A percentile compares a stretch with the other conserved stretches of the same genome.
phyloP scores from a whole-genome alignment of 2,797 vertebrate genomes.

The Eulemur albifrons region DNA sequence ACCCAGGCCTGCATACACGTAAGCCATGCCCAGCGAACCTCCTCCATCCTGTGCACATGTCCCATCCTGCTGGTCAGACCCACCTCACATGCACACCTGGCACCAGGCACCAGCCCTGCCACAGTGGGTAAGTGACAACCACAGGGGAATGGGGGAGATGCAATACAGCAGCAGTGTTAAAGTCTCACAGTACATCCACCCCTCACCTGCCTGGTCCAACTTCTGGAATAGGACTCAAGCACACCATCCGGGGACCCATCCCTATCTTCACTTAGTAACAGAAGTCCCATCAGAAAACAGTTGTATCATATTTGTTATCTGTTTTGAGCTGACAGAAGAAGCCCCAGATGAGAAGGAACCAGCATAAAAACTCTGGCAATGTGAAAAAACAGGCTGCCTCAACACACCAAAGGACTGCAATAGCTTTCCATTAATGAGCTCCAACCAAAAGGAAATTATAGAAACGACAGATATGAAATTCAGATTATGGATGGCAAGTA shows the following conservation, averaged over 20 bases:
- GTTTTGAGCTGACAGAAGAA: too few species aligned
- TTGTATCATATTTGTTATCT: too few species aligned
- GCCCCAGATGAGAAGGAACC: neutral
- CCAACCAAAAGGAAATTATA: neutral
- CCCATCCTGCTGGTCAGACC: neutral
- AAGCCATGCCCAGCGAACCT: neutral
- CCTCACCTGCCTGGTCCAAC: too few species aligned
- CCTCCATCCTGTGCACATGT: neutral
- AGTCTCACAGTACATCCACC: neutral
- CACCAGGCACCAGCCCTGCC: too few species aligned
- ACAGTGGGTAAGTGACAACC: too few species aligned
- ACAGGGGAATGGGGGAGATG: too few species aligned
- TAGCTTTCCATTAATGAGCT: neutral
- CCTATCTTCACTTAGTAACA: too few species aligned
- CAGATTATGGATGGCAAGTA: neutral
- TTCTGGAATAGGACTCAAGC: too few species aligned
- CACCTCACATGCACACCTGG: too few species aligned
- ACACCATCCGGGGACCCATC: too few species aligned
- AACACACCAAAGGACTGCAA: neutral
- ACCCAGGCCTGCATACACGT: neutral
- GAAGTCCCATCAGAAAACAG: too few species aligned
- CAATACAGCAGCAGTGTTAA: too few species aligned
- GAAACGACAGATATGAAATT: neutral
- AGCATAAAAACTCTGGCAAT: neutral
- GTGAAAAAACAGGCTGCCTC: neutral